phyloP scores from a whole-genome alignment of 2,113 vertebrate genomes.

The Callipepla californica region DNA sequence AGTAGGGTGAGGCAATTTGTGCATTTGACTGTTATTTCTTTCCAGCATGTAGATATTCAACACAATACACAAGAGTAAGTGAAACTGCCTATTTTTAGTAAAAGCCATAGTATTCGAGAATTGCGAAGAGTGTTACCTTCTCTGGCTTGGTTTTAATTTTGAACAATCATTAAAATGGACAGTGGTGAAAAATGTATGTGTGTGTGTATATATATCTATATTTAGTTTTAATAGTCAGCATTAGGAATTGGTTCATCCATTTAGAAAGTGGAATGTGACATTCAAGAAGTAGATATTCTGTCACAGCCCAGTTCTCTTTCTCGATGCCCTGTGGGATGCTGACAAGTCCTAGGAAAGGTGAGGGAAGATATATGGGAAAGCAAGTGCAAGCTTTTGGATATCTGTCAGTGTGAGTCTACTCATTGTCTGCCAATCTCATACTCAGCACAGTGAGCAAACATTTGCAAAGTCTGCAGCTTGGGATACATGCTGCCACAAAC shows the following conservation, averaged over 20 bases:
- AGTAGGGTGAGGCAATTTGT: background rate
- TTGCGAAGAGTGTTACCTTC: background rate
- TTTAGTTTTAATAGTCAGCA: background rate
- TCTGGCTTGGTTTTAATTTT: constrained; percentile 9
- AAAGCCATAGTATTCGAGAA: background rate
- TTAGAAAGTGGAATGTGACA: background rate
- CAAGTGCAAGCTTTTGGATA: background rate
- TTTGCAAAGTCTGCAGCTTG: background rate
- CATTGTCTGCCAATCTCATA: background rate
- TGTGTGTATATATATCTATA: too few species aligned
- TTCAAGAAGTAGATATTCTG: background rate
- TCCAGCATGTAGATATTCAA: background rate
- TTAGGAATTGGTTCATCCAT: background rate
- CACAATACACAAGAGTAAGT: background rate
- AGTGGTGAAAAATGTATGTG: background rate
- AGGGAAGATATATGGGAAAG: background rate
- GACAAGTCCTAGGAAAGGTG: background rate
- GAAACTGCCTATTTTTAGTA: background rate
- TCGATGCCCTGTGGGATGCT: background rate
- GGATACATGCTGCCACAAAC: background rate
- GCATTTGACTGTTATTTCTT: background rate
- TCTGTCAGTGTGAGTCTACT: background rate
- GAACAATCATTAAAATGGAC: background rate
- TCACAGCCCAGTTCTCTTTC: background rate
- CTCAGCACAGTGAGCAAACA: background rate